Percentiles rank a stretch among this genome's conserved stretches.
Conservation (phyloP, 2,797 vertebrate species). For the Thalassophryne amazonica region DNA sequence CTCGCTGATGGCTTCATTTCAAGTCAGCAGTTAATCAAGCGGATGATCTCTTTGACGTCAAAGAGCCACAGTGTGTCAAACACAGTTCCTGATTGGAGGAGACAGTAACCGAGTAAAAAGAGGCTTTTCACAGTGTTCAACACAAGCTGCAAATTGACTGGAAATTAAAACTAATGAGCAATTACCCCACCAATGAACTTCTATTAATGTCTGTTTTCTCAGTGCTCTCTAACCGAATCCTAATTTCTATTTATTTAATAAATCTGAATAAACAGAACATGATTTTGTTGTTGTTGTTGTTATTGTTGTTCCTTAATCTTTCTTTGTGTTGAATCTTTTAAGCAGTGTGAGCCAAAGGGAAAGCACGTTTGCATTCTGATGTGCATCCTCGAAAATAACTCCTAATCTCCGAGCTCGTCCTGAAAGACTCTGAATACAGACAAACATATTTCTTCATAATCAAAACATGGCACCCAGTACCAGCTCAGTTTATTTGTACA, state of each 20-base stretch:
- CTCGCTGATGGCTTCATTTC: constrained; percentile 30
- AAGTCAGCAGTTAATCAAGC: constrained; percentile 40
- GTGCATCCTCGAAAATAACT: constrained; percentile 29
- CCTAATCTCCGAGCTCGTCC: constrained; percentile 29
- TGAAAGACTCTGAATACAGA: constrained; percentile 29
- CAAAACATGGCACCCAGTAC: constrained; percentile 33
- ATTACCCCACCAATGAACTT: constrained; percentile 66
- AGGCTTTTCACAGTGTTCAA: constrained; percentile 53
- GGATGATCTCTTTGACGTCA: constrained; percentile 38
- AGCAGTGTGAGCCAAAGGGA: constrained; percentile 13
- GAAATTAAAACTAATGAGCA: constrained; percentile 74
- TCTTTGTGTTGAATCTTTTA: constrained; percentile 20
- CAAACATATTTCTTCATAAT: constrained; percentile 37
- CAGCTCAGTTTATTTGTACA: constrained; percentile 32
- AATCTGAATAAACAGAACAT: constrained; percentile 50
- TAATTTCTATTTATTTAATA: constrained; percentile 56
- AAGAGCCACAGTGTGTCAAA: constrained; percentile 32
- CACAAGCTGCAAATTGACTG: constrained; percentile 60
- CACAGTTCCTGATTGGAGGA: constrained; percentile 47
- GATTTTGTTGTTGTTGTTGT: no score
- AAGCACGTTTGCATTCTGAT: constrained; percentile 23
- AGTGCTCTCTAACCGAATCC: constrained; percentile 41
- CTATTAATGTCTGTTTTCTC: constrained; percentile 59
- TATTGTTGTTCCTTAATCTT: constrained; percentile 44
- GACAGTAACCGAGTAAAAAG: constrained; percentile 46